A percentile compares a stretch with the other conserved stretches of the same genome.
Conservation (phyloP, 2,888 invertebrate species). For the Nemoura dubitans region DNA sequence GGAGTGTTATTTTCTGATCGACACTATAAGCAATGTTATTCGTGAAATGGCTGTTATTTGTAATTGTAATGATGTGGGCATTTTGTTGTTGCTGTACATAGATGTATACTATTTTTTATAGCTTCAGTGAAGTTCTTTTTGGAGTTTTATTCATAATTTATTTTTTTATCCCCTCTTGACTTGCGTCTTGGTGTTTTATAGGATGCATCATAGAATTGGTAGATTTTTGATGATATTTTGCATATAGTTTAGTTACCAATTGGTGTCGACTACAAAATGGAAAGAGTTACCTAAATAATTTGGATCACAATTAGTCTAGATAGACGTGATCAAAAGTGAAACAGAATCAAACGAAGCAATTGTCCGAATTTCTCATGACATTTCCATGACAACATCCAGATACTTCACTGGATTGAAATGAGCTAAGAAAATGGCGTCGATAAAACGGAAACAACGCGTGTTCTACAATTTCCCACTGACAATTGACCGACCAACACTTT, state of each 20-base stretch:
- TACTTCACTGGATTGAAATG: too few species aligned
- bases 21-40: background rate
- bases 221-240: background rate
- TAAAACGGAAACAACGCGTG: too few species aligned
- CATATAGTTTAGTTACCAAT: background rate
- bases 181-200: too few species aligned
- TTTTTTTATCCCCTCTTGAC: background rate
- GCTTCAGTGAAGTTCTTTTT: slow-evolving; percentile 7
- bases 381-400: too few species aligned
- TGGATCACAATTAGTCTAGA: background rate
- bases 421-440: too few species aligned
- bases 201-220: background rate
- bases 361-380: background rate
- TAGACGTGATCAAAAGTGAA: background rate
- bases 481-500: too few species aligned
- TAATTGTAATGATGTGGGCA: slow-evolving; percentile 1
- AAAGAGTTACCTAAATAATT: background rate
- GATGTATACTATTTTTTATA: background rate
- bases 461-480: too few species aligned
- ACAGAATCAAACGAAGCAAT: background rate
- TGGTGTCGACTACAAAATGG: background rate
- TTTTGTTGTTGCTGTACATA: background rate
- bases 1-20: background rate
- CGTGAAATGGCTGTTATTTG: slow-evolving; percentile 12
- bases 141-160: background rate